A percentile compares a stretch with the other conserved stretches of the same genome.
These are phyloP conservation scores for Vulpes vulpes DNA, from an alignment of 2,113 vertebrate species.

Conservation along the genomic window DNA sequence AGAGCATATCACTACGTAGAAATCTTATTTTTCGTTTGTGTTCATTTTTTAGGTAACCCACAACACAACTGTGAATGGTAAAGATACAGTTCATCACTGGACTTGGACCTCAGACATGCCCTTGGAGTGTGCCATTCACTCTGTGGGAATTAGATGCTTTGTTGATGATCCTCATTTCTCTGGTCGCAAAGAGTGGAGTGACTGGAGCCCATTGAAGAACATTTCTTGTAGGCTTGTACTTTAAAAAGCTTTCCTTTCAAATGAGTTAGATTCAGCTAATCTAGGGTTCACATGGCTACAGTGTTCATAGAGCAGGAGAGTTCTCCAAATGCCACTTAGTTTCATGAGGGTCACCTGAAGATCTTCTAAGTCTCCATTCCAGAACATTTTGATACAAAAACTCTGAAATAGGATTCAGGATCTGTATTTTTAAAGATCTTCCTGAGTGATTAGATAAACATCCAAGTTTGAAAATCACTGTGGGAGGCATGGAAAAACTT, in stretches of 20 bases:
- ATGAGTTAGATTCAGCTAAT: not conserved
- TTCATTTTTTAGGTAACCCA: constrained; percentile 77
- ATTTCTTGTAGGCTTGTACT: constrained; percentile 83
- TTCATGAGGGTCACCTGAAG: not conserved
- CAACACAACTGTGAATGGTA: constrained; percentile 80
- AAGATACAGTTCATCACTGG: constrained; percentile 83
- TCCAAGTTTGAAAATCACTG: not conserved
- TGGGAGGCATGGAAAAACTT: not conserved
- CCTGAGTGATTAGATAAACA: not conserved
- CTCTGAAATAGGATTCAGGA: not conserved
- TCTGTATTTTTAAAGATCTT: constrained; percentile 29
- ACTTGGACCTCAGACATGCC: constrained; percentile 89
- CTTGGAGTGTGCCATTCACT: constrained; percentile 87
- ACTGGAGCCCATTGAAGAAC: constrained; percentile 84
- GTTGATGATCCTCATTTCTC: constrained; percentile 81
- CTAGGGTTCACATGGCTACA: too few species aligned
- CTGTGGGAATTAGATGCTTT: constrained; percentile 83
- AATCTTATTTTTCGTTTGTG: not conserved
- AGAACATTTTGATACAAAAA: not conserved
- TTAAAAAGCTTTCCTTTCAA: not conserved
- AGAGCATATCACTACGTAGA: not conserved
- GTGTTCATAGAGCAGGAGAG: too few species aligned
- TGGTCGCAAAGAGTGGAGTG: constrained; percentile 86
- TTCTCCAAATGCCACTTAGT: not conserved
- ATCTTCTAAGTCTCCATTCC: not conserved